A percentile compares a stretch with the other conserved stretches of the same genome.
These are phyloP conservation scores for Drosophila nr. medialis DNA, from an alignment of 2,888 invertebrate species.

Conservation along the genomic window DNA sequence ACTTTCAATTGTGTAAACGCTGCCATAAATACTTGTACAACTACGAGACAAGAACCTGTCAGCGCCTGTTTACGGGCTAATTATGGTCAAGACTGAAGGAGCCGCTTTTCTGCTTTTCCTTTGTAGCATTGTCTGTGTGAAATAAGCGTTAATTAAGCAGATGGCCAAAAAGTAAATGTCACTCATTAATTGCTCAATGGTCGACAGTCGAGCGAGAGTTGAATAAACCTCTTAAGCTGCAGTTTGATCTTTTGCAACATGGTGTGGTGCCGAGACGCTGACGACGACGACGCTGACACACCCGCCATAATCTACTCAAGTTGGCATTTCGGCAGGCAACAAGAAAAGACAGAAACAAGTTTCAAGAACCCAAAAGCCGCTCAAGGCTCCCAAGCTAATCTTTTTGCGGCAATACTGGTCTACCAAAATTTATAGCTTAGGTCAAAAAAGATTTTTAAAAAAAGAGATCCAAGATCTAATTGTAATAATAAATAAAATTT, in stretches of 20 bases:
- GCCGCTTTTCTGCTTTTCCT: constrained; percentile 30
- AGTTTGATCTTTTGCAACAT: constrained; percentile 48
- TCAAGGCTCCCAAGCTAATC: constrained; percentile 29
- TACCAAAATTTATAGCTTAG: not conserved
- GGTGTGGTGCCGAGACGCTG: not conserved
- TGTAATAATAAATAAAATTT: not conserved
- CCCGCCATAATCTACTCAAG: constrained; percentile 40
- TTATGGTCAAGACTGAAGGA: constrained; percentile 48
- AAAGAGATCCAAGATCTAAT: not conserved
- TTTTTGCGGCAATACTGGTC: constrained; percentile 29
- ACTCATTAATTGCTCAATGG: constrained; percentile 76
- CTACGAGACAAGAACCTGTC: constrained; percentile 53
- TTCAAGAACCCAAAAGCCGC: constrained; percentile 47
- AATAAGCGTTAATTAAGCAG: constrained; percentile 48
- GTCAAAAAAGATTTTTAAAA: not conserved
- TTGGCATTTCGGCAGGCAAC: constrained; percentile 44
- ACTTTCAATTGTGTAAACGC: constrained; percentile 66
- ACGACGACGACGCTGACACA: constrained; percentile 33
- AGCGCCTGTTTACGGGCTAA: constrained; percentile 44
- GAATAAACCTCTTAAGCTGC: constrained; percentile 52
- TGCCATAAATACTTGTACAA: constrained; percentile 22
- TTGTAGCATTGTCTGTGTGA: constrained; percentile 7
- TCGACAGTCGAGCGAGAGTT: constrained; percentile 39
- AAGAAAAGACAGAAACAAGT: constrained; percentile 39
- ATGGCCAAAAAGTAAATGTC: constrained; percentile 55